These are phyloP conservation scores for Fragum fragum DNA, from an alignment of 2,888 invertebrate genomes.

Conservation along the genomic window DNA sequence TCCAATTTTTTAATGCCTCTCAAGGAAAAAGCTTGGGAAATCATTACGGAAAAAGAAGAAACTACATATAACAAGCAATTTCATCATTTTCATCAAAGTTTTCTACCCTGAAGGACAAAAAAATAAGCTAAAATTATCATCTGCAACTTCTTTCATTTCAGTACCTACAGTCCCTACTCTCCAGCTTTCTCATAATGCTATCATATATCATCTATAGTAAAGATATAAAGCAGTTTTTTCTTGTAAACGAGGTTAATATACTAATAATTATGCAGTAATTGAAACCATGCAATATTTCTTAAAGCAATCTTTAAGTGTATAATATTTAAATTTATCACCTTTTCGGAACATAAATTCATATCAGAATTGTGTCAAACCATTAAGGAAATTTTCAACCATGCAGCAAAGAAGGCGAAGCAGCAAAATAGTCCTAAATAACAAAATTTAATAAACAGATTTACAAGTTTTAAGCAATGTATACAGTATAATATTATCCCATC, in stretches of 20 bases:
- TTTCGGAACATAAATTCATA: background rate
- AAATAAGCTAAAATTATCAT: too few species aligned
- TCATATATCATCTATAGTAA: background rate
- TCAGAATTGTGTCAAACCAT: conserved; percentile 2
- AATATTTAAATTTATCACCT: conserved; percentile 2
- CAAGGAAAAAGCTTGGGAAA: too few species aligned
- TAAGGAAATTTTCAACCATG: conserved; percentile 1
- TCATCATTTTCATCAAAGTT: too few species aligned
- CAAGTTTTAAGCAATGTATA: background rate
- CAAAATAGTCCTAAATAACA: background rate
- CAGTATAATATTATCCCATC: too few species aligned
- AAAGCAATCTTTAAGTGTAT: conserved; percentile 6
- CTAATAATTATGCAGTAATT: conserved; percentile 6
- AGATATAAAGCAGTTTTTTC: background rate
- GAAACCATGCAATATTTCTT: conserved; percentile 3
- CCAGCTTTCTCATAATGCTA: background rate
- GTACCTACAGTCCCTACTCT: too few species aligned
- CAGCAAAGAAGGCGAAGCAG: background rate
- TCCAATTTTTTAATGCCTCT: too few species aligned
- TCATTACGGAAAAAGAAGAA: too few species aligned
- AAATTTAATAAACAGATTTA: background rate
- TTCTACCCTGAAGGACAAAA: too few species aligned
- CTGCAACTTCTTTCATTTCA: too few species aligned
- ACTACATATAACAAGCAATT: too few species aligned
- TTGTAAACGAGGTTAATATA: conserved; percentile 3